Conservation (phyloP, 1,140 invertebrate genomes). For the Stegodyphus dumicola region DNA sequence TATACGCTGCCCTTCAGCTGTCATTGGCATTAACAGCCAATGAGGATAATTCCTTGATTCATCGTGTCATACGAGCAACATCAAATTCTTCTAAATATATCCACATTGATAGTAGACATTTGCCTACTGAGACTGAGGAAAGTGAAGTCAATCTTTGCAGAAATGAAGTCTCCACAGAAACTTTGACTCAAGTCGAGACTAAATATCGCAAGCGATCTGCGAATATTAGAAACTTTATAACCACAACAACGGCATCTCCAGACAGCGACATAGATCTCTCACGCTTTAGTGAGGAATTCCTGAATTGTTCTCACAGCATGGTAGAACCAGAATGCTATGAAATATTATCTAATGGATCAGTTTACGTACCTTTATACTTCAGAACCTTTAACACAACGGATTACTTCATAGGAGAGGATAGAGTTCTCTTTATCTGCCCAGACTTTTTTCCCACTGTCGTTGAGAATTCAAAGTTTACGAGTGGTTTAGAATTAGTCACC, state of each 20-base stretch:
- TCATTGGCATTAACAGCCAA: no score
- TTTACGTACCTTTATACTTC: slow-evolving; percentile 62
- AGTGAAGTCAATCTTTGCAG: no score
- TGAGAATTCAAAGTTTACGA: not conserved
- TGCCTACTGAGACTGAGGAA: no score
- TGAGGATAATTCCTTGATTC: no score
- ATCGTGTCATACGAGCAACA: no score
- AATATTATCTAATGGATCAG: not conserved
- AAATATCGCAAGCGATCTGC: no score
- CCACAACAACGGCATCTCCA: not conserved
- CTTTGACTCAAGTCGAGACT: no score
- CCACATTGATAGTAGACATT: no score
- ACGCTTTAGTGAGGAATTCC: slow-evolving; percentile 1
- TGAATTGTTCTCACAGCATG: not conserved
- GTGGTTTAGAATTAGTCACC: not conserved
- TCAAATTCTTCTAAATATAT: no score
- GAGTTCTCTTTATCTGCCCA: slow-evolving; percentile 51
- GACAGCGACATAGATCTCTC: not conserved
- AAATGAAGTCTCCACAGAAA: no score
- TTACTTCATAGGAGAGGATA: not conserved
- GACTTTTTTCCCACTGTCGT: not conserved
- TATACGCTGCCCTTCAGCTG: no score
- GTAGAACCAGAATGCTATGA: not conserved
- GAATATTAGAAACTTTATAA: no score
- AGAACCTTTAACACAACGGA: not conserved